phyloP scores from a whole-genome alignment of 2,797 vertebrate genomes.

The Pangasius larnaudii region DNA sequence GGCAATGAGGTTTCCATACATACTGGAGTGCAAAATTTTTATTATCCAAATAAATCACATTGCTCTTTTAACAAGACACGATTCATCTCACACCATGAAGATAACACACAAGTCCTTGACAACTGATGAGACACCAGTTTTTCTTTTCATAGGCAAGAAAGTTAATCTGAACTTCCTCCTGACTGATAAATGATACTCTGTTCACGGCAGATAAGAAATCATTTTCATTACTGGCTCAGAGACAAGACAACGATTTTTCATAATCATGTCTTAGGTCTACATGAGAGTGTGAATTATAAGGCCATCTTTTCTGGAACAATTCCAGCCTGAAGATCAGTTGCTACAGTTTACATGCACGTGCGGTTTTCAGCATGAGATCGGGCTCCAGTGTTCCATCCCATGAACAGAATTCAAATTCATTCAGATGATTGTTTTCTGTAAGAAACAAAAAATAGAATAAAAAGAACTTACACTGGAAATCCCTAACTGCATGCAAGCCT shows the following conservation, averaged over 20 bases:
- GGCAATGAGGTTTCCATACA: neutral
- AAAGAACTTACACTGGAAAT: neutral
- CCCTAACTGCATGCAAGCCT: neutral
- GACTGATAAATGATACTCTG: constrained; percentile 20
- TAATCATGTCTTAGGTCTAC: constrained; percentile 20
- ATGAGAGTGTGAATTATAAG: neutral
- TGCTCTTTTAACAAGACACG: too few species aligned
- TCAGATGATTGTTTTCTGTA: neutral
- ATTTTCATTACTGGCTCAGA: constrained; percentile 28
- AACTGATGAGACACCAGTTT: neutral
- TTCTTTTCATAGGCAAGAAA: constrained; percentile 5
- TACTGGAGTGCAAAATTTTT: neutral
- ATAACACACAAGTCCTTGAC: neutral
- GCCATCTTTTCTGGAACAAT: constrained; percentile 35
- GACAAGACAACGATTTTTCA: constrained; percentile 35
- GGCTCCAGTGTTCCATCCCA: neutral
- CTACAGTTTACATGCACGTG: constrained; percentile 38
- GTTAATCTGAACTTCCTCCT: constrained; percentile 1
- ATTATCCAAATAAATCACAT: neutral
- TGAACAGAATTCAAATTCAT: constrained; percentile 3
- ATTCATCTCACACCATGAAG: neutral
- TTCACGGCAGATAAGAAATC: constrained; percentile 6
- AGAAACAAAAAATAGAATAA: neutral
- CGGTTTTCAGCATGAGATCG: constrained; percentile 29
- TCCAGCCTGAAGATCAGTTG: constrained; percentile 41